Evolutionary conservation across 1,140 invertebrate genomes (phyloP).

Genomic region (Lordiphosa stackelbergi): DNA sequence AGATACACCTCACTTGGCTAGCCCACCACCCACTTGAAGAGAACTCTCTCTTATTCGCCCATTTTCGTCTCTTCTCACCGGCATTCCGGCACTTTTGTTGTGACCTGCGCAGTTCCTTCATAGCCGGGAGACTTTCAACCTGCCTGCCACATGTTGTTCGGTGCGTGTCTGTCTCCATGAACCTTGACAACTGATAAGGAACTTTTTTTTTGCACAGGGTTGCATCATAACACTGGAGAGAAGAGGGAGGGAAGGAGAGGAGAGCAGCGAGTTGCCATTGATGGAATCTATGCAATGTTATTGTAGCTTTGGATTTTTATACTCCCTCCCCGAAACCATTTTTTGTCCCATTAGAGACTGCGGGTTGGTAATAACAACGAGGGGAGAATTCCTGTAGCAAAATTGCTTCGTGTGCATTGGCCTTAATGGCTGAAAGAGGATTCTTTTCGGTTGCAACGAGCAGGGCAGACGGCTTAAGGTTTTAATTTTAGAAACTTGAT

Average conservation of each 20-base stretch:
- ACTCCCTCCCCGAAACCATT: not conserved
- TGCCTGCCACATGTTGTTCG: constrained; percentile 72
- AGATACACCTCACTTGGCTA: constrained; percentile 42
- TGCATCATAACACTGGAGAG: constrained; percentile 28
- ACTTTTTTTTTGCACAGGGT: constrained; percentile 60
- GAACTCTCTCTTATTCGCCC: constrained; percentile 14
- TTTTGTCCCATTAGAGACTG: constrained; percentile 14
- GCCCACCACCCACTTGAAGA: constrained; percentile 20
- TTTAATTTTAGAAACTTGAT: constrained; percentile 1
- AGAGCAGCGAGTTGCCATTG: constrained; percentile 36
- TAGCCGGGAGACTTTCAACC: constrained; percentile 54
- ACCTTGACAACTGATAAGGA: constrained; percentile 74
- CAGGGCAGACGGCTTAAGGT: not conserved
- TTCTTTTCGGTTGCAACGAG: constrained; percentile 10
- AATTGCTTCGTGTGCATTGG: constrained; percentile 56
- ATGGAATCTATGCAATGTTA: constrained; percentile 61
- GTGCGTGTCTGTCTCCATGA: constrained; percentile 38
- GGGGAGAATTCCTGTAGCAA: constrained; percentile 2
- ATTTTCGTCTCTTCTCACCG: constrained; percentile 28
- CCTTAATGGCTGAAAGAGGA: constrained; percentile 41
- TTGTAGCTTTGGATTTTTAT: constrained; percentile 40
- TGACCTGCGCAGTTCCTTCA: constrained; percentile 26
- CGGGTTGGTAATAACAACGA: not conserved
- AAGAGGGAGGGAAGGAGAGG: not conserved
- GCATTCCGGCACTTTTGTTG: constrained; percentile 56